Base-by-base conservation (phyloP, 2,797 vertebrate genomes). In the Acipenser oxyrinchus region DNA sequence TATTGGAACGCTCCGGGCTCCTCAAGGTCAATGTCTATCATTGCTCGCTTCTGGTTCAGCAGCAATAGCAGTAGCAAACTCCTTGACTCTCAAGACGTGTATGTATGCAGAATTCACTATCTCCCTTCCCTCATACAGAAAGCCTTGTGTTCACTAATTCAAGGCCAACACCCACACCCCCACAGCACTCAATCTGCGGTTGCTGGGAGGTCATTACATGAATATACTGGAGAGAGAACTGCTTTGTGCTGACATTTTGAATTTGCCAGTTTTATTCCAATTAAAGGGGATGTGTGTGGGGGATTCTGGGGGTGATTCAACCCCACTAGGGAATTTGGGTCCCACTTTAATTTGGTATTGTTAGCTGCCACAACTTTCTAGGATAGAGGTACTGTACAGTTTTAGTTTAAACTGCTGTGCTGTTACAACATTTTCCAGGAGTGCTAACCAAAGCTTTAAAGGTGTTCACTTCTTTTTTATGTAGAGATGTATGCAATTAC, bases 101-200 rank as follows among this genome's bases (percentile, higher is more conserved):
- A 37, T 37, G 23, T 37, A 37, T 37, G 66, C 75, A 73, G 70
- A 71, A 74, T 71, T 71, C 68, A n/a, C 60, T 18, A n/a, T 37
- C 60, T 37, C 7, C 12, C 6, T 62, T 18, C 18, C 3, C 71
- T 68, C 52, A 75, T 75, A 69, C 76, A 72, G 73, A 77, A 76
- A 77, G 70, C 61, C 66, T 58, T 49, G 63, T 58, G 55, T 64
- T 71, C 59, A 50, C 59, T 49, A 62, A 48, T 78, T 68, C 79
- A 82, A 80, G 77, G 78, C 81, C 75, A 77, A 66, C 72, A 74
- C 66, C 63, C 52, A 75, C 71, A 58, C 66, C 72, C 66, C 62
- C 67, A 76, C 76, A 51, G 18, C 48, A 58, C 61, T 53, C 64
- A 63, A 65, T 65, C 67, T 68, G n/a, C 13, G 49, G 59, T 66